Conservation (phyloP, 35 echinoderm and acorn worm genomes). For the Heliocidaris tuberculata region DNA sequence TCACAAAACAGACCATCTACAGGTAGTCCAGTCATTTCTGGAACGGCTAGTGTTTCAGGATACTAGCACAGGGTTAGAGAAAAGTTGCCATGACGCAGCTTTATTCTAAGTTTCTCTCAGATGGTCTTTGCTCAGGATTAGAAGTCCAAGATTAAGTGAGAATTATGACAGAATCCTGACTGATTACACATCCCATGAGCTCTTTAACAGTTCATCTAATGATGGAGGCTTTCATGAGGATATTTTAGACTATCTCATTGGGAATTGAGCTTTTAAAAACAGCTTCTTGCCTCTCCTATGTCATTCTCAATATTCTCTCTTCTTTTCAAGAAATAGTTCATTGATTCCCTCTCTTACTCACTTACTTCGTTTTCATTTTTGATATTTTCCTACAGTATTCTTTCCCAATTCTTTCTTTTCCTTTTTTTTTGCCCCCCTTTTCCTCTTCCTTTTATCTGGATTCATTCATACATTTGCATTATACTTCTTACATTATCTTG, state of each 20-base stretch:
- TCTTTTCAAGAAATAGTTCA: background rate
- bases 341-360: background rate
- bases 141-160: constrained; percentile 1
- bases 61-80: background rate
- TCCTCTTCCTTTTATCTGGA: background rate
- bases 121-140: background rate
- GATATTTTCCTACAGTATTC: background rate
- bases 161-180: constrained; percentile 3
- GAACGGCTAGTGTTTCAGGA: background rate
- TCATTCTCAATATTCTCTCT: background rate
- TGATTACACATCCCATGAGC: background rate
- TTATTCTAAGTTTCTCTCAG: background rate
- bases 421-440: background rate
- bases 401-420: background rate
- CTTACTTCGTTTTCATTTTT: background rate
- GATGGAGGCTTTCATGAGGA: background rate
- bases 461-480: background rate
- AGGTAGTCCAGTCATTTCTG: constrained; percentile 9
- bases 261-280: background rate
- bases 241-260: background rate
- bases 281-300: background rate
- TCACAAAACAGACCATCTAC: background rate
- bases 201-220: background rate
- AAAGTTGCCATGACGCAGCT: background rate
- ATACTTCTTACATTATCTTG: too few species aligned